These are phyloP conservation scores for Crotalus helleri DNA, from an alignment of 2,113 vertebrate species.

Conservation along the genomic window DNA sequence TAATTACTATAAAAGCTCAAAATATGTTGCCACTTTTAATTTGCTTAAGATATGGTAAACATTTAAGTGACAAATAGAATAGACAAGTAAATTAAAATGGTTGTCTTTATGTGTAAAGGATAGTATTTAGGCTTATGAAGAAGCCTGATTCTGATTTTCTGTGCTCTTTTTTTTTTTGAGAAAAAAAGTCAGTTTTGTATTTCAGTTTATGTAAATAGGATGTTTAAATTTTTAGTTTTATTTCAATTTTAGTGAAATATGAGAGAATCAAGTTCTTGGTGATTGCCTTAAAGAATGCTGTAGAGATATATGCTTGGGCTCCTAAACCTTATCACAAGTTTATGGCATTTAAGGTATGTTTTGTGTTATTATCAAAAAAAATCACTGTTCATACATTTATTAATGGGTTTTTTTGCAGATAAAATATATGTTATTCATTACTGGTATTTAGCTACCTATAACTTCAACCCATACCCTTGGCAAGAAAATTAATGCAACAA, in stretches of 20 bases:
- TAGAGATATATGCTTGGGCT: conserved; percentile 98
- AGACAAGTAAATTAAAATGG: neutral
- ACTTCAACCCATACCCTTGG: neutral
- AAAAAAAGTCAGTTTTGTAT: neutral
- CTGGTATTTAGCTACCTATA: neutral
- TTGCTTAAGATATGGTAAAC: neutral
- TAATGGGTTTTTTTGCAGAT: neutral
- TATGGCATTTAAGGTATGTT: conserved; percentile 97
- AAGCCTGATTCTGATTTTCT: neutral
- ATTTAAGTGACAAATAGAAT: neutral
- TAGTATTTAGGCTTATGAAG: neutral
- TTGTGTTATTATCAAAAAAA: conserved; percentile 20
- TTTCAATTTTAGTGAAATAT: conserved; percentile 88
- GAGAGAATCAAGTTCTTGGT: conserved; percentile 99
- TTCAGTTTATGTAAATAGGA: conserved; percentile 23
- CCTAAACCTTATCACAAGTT: conserved; percentile 99
- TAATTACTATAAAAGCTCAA: neutral
- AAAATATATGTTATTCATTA: neutral
- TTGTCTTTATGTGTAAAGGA: neutral
- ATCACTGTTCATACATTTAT: neutral
- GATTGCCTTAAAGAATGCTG: conserved; percentile 95
- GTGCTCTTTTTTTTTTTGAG: neutral
- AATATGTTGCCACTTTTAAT: neutral
- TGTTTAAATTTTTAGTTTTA: neutral
- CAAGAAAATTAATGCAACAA: neutral